Evolutionary conservation across 2,113 vertebrate species (phyloP).

Genomic region (Pantherophis guttatus): DNA sequence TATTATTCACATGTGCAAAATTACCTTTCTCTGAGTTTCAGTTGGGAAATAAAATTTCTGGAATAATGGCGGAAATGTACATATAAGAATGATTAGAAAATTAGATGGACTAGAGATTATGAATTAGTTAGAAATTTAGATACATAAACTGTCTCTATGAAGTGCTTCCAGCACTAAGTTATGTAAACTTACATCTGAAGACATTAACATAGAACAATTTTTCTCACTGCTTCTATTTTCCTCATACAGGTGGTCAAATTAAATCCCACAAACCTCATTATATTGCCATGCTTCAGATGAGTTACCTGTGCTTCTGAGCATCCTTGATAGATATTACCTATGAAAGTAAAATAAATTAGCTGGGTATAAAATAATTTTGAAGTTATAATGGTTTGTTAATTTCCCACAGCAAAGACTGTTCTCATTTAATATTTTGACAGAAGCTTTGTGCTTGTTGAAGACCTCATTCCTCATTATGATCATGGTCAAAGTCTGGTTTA

Average conservation of each 20-base stretch:
- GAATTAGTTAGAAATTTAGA: background rate
- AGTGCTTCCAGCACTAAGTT: background rate
- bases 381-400: constrained; percentile 17
- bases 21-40: background rate
- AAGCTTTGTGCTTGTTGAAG: constrained; percentile 9
- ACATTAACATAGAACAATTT: background rate
- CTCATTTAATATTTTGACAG: background rate
- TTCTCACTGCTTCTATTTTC: constrained; percentile 4
- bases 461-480: background rate
- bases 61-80: background rate
- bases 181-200: background rate
- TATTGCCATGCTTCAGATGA: background rate
- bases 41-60: background rate
- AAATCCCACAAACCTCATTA: background rate
- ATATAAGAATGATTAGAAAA: background rate
- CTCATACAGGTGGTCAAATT: background rate
- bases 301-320: background rate
- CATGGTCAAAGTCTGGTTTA: background rate
- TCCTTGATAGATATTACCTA: constrained; percentile 1
- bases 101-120: background rate
- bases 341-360: constrained; percentile 1
- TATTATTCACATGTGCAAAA: constrained; percentile 38
- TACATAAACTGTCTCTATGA: background rate
- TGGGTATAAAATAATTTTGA: background rate
- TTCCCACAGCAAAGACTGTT: background rate